Evolutionary conservation across 2,888 invertebrate species (phyloP).

Genomic region (Metallyticus violacea): DNA sequence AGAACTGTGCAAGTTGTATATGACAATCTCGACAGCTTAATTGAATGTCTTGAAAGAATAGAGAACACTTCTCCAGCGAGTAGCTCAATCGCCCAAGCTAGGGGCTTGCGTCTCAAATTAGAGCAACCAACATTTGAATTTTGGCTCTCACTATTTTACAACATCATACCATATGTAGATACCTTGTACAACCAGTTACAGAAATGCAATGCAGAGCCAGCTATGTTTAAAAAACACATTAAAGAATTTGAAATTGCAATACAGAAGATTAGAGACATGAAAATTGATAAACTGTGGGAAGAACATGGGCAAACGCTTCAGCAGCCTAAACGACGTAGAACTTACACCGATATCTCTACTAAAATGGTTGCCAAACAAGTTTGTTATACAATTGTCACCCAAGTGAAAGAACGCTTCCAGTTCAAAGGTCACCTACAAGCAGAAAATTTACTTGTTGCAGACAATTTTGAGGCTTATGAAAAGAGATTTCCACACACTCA

Average conservation of each 20-base stretch:
- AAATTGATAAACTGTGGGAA: not conserved
- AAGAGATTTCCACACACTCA: conserved; percentile 33
- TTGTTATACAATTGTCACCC: conserved; percentile 37
- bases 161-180: conserved; percentile 32
- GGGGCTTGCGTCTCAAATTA: not conserved
- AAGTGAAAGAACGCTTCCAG: conserved; percentile 36
- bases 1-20: conserved; percentile 34
- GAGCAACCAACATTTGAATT: conserved; percentile 22
- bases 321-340: not conserved
- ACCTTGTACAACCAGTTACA: conserved; percentile 31
- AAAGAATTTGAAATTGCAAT: not conserved
- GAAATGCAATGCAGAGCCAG: not conserved
- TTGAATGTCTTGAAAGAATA: conserved; percentile 35
- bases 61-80: conserved; percentile 29
- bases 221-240: not conserved
- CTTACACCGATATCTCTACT: not conserved
- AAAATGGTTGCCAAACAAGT: conserved; percentile 35
- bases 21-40: conserved; percentile 31
- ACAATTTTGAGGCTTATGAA: not conserved
- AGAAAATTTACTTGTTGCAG: conserved; percentile 33
- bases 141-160: conserved; percentile 33
- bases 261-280: not conserved
- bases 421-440: conserved; percentile 38
- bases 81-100: conserved; percentile 10
- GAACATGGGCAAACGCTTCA: not conserved